Evolutionary conservation across 2,888 invertebrate species (phyloP).

Genomic region (Dasysyrphus albostriatus): DNA sequence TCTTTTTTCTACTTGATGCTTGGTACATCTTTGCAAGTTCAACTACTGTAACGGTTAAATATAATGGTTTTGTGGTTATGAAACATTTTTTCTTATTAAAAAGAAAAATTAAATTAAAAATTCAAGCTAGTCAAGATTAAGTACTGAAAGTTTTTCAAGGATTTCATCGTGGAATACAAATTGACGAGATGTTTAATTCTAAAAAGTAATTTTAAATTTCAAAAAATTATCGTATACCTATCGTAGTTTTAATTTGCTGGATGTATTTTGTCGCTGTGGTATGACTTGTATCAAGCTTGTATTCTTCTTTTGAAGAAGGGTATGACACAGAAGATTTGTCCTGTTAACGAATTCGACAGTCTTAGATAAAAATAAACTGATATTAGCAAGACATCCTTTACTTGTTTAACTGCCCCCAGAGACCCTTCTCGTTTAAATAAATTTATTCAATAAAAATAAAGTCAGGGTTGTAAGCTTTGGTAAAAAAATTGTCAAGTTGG

Average conservation of each 20-base stretch:
- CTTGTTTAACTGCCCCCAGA: no score
- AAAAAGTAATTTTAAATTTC: background rate
- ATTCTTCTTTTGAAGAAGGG: no score
- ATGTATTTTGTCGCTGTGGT: no score
- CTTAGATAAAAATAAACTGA: no score
- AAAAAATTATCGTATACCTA: background rate
- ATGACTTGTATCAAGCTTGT: no score
- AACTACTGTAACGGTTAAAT: background rate
- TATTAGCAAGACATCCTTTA: no score
- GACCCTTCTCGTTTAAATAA: no score
- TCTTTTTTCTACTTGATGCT: background rate
- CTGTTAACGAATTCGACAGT: no score
- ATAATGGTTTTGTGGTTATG: background rate
- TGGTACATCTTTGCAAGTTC: background rate
- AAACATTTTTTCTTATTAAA: background rate
- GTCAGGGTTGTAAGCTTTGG: background rate
- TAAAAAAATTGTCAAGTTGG: conserved; percentile 13
- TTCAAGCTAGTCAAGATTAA: background rate
- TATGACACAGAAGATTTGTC: no score
- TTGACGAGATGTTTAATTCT: background rate
- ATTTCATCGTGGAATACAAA: background rate
- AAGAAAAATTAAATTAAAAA: background rate
- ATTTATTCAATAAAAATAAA: no score
- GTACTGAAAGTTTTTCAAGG: background rate
- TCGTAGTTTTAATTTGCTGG: background rate